Conservation (phyloP, 2,113 vertebrate genomes). For the Amphilophus citrinellus region DNA sequence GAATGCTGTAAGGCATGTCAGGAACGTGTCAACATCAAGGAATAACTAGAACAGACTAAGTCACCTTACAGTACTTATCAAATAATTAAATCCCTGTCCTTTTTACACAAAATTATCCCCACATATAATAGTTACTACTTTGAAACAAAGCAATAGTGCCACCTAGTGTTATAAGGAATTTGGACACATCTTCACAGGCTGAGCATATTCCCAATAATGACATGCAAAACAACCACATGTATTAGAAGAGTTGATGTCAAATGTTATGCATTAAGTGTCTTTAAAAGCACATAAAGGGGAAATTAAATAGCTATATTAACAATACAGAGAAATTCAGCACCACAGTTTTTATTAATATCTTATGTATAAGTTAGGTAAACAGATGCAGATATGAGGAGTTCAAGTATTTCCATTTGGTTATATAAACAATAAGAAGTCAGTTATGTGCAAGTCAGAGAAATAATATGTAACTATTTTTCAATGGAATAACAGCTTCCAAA, state of each 20-base stretch:
- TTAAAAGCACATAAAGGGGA: background rate
- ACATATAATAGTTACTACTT: background rate
- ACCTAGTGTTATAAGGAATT: slow-evolving; percentile 69
- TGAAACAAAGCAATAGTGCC: slow-evolving; percentile 66
- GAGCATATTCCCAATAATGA: background rate
- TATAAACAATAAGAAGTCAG: background rate
- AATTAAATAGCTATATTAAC: background rate
- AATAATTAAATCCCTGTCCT: slow-evolving; percentile 25
- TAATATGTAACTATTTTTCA: too few relatives aligned
- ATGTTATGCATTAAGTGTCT: background rate
- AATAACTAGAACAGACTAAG: background rate
- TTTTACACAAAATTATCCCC: background rate
- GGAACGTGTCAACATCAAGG: background rate
- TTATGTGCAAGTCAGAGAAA: background rate
- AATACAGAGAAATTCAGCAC: background rate
- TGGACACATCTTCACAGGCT: background rate
- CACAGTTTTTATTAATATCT: background rate
- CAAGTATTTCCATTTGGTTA: background rate
- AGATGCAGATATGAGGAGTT: too few relatives aligned
- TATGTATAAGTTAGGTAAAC: background rate
- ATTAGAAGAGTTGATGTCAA: background rate
- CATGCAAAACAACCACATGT: background rate
- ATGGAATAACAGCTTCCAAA: too few relatives aligned
- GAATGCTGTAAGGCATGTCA: background rate
- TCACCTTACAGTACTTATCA: background rate